These are phyloP conservation scores for Poecilia gillii DNA, from an alignment of 2,797 vertebrate genomes.

Conservation along the genomic window DNA sequence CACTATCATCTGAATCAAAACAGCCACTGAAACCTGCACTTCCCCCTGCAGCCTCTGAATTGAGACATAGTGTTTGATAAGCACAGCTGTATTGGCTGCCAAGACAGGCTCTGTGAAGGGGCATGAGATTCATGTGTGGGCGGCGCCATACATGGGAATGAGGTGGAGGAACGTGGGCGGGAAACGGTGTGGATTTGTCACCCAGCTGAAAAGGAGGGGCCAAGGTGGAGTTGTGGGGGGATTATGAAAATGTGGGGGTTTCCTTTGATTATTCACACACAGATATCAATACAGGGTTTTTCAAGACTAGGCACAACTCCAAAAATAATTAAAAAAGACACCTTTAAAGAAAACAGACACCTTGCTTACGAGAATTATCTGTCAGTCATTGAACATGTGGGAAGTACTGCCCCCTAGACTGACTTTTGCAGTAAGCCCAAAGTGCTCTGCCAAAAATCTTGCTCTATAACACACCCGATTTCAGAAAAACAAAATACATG, in stretches of 20 bases:
- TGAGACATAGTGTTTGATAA: conserved; percentile 42
- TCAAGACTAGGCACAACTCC: conserved; percentile 20
- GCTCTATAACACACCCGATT: conserved; percentile 59
- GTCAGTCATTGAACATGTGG: conserved; percentile 23
- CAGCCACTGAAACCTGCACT: conserved; percentile 60
- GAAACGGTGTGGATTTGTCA: conserved; percentile 36
- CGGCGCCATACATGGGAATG: conserved; percentile 50
- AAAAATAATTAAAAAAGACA: conserved; percentile 8
- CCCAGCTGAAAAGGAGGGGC: conserved; percentile 21
- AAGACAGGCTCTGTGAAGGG: conserved; percentile 29
- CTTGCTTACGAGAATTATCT: conserved; percentile 47
- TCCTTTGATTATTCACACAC: conserved; percentile 63
- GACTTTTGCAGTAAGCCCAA: conserved; percentile 1
- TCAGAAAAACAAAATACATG: neutral
- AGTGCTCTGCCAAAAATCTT: conserved; percentile 14
- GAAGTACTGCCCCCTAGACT: conserved; percentile 2
- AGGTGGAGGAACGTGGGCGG: conserved; percentile 6
- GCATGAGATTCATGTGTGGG: conserved; percentile 64
- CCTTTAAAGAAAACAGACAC: conserved; percentile 2
- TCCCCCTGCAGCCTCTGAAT: conserved; percentile 46
- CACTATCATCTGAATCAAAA: conserved; percentile 57
- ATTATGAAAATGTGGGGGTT: conserved; percentile 53
- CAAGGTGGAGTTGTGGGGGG: conserved; percentile 19
- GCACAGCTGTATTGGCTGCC: conserved; percentile 22
- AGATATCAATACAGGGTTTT: conserved; percentile 42